A percentile compares a stretch with the other conserved stretches of the same genome.
Conservation (phyloP, 2,113 vertebrate genomes). For the Sisor rabdophorus region DNA sequence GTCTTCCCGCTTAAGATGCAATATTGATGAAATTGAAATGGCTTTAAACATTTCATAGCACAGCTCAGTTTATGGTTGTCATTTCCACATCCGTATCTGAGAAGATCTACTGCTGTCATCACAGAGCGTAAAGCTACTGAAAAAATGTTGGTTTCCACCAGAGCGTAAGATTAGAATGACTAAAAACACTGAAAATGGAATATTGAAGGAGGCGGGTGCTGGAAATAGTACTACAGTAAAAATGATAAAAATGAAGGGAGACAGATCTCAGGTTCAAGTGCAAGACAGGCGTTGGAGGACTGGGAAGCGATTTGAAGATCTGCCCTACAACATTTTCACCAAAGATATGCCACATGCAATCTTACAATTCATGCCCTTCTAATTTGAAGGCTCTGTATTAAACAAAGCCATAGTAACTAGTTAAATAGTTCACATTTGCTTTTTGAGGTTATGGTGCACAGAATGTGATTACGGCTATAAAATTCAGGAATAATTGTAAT, state of each 20-base stretch:
- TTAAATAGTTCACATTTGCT: no score
- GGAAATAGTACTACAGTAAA: neutral
- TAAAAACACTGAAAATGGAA: no score
- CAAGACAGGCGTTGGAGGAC: neutral
- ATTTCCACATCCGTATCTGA: constrained; percentile 2
- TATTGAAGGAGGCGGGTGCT: neutral
- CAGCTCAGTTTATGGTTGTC: neutral
- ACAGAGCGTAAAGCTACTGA: neutral
- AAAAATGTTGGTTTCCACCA: neutral
- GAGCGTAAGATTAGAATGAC: no score
- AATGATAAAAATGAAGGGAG: no score
- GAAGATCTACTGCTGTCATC: neutral
- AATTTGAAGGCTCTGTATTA: no score
- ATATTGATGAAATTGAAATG: constrained; percentile 13
- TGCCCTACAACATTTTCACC: no score
- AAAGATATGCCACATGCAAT: no score
- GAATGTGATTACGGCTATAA: no score
- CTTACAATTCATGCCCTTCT: no score
- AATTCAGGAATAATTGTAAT: no score
- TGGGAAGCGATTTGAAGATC: neutral
- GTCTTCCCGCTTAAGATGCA: constrained; percentile 12
- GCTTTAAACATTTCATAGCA: neutral
- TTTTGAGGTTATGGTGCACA: no score
- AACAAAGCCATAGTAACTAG: no score
- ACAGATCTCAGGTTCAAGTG: neutral